Evolutionary conservation across 2,888 invertebrate species (phyloP), one percentile per base, ranked within the genome.

Genomic region (Phalangium opilio): DNA sequence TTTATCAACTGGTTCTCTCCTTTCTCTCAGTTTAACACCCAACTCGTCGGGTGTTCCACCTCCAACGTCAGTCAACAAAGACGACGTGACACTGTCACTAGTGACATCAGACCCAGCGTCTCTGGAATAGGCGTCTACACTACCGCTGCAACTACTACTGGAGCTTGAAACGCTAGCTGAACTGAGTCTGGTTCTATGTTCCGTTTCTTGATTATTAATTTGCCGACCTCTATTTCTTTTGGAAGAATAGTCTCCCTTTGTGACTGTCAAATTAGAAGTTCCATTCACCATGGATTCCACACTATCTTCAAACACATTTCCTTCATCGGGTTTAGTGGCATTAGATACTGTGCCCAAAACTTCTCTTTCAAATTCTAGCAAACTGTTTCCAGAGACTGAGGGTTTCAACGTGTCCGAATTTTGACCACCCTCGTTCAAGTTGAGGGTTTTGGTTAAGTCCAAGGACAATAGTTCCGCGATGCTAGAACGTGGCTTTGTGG

Each of bases 121-220:
- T 18, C 41, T 19, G 10, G 18, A 21, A 8, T 38, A 32, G 17
- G 34, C 44, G 8, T 41, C 48, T 14, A 27, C 48, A 38, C 45
- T 51, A 12, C 48, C 44, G 39, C 44, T 49, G 19, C 27, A 17
- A 38, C 44, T 53, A 27, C 47, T 48, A n/a, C 67, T 68, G 41
- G 68, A 70, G 1, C 75, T 75, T 21, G 74, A 73, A 34, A 75
- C 63, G 55, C 75, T 75, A 18, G 72, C 70, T 20, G 73, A 73
- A 56, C 75, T 75, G 20, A 73, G 59, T 48, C 73, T 45, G 11
- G 48, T 33, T 10, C 41, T n/a, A 19, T 21, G 15, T 20, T 38
- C 38, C n/a, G n/a, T n/a, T 27, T 27, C 27, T 27, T 27, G 27
- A 27, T 27, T 27, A 34, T 34, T 14, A 14, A 34, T 34, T n/a